These are phyloP conservation scores for Hydrolagus affinis DNA, from an alignment of 2,113 vertebrate species.

Conservation along the genomic window DNA sequence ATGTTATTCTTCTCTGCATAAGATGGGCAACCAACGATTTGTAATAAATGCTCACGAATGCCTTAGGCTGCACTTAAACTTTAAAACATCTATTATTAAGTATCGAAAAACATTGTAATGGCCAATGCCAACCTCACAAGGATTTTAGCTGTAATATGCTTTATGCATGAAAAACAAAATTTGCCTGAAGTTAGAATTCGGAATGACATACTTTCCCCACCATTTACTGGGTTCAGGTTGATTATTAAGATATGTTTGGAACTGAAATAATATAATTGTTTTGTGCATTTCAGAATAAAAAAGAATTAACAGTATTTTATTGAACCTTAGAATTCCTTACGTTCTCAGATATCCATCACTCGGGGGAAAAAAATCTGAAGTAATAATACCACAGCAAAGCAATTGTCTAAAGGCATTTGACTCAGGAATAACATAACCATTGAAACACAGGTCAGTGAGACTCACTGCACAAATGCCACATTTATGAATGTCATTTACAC, in stretches of 20 bases:
- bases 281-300: constrained; percentile 69
- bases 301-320: constrained; percentile 1
- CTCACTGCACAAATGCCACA: background rate
- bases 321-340: background rate
- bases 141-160: constrained; percentile 77
- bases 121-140: constrained; percentile 81
- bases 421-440: background rate
- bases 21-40: constrained; percentile 76
- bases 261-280: constrained; percentile 70
- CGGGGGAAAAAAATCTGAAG: background rate
- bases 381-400: background rate
- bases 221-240: constrained; percentile 51
- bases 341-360: background rate
- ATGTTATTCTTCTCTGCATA: constrained; percentile 78
- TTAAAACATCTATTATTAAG: constrained; percentile 99
- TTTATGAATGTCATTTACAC: background rate
- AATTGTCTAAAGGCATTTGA: background rate
- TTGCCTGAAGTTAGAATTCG: constrained; percentile 72
- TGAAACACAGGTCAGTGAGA: background rate
- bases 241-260: constrained; percentile 81
- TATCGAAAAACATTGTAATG: constrained; percentile 76
- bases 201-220: constrained; percentile 74
- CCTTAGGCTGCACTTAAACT: constrained; percentile 96
- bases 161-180: constrained; percentile 72
- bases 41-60: constrained; percentile 91